Evolutionary conservation across 2,113 vertebrate species (phyloP), one percentile per base, ranked within the genome.

Genomic region (Pholis gunnellus): DNA sequence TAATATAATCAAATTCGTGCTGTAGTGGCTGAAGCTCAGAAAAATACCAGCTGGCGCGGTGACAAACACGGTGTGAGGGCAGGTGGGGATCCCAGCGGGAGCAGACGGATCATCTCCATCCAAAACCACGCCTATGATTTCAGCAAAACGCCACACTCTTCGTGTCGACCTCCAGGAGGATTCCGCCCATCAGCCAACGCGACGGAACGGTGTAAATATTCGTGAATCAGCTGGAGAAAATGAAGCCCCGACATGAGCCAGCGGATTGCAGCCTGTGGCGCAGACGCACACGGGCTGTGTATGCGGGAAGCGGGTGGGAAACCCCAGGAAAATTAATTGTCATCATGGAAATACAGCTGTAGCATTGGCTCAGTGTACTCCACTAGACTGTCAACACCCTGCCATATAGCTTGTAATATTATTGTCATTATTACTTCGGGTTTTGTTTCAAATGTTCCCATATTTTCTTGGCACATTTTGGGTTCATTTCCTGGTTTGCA

Each of bases 11-110:
- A 77, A 64, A 87, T 34, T 36, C 34, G 29, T 46, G 44, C 60
- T 5, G 60, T 2, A 25, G 44, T 31, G 78, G 34, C 36, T 52
- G 27, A 46, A 22, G 78, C 79, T 34, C 40, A 71, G 46, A 59
- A 71, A 66, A 69, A 81, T 6, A 75, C 25, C 72, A 90, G 77
- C 85, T 90, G 90, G 90, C 82, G 44, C 44, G 29, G 76, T 84
- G 90, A 86, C 83, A 83, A 61, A 75, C 70, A 72, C 75, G 83
- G 78, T 61, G 80, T 84, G 78, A 75, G 61, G 89, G 92, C 94
- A 94, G 94, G 93, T 93, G 94, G 90, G 89, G 77, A 85, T 81
- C 93, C 89, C 93, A 88, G 92, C 93, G 86, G 90, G 91, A 92
- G 90, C 90, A 88, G 87, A 91, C 74, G 84, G 91, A 90, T 87